Evolutionary conservation across 2,888 invertebrate species (phyloP).

Genomic region (Cantharis nigra): DNA sequence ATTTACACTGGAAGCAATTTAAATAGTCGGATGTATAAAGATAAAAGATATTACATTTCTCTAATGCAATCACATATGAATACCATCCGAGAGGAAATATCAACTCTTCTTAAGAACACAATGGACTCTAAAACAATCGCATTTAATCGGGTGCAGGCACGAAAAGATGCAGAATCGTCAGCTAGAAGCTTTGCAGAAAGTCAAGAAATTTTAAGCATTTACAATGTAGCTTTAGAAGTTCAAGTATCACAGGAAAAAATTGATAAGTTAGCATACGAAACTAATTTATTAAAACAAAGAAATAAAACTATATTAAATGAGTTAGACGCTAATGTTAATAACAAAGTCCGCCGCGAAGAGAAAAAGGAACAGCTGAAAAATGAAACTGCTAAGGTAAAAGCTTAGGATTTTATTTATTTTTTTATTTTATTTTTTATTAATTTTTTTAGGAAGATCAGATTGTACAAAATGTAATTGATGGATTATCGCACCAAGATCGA

Average conservation of each 20-base stretch:
- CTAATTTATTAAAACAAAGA: conserved; percentile 27
- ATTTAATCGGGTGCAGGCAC: conserved; percentile 21
- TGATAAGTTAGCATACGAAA: conserved; percentile 27
- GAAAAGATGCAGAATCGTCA: conserved; percentile 23
- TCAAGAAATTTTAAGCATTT: conserved; percentile 29
- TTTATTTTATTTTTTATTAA: too few species aligned
- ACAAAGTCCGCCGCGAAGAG: conserved; percentile 40
- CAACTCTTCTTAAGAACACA: conserved; percentile 24
- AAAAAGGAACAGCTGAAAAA: conserved; percentile 35
- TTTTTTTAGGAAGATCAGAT: conserved; percentile 26
- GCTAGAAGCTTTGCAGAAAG: conserved; percentile 26
- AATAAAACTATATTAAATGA: conserved; percentile 31
- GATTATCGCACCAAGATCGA: conserved; percentile 36
- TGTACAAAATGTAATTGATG: conserved; percentile 38
- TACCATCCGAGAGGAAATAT: conserved; percentile 30
- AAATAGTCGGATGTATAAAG: conserved; percentile 38
- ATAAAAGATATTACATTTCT: conserved; percentile 33
- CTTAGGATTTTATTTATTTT: not conserved
- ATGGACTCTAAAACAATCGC: conserved; percentile 24
- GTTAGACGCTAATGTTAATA: conserved; percentile 38
- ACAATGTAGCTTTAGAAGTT: conserved; percentile 33
- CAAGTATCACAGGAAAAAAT: conserved; percentile 28
- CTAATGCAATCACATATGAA: conserved; percentile 33
- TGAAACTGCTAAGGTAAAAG: conserved; percentile 36
- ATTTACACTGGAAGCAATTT: conserved; percentile 28